Percentiles rank a stretch among this genome's conserved stretches.
Conservation (phyloP, 2,888 invertebrate genomes). For the Rotaria magnacalcarata region DNA sequence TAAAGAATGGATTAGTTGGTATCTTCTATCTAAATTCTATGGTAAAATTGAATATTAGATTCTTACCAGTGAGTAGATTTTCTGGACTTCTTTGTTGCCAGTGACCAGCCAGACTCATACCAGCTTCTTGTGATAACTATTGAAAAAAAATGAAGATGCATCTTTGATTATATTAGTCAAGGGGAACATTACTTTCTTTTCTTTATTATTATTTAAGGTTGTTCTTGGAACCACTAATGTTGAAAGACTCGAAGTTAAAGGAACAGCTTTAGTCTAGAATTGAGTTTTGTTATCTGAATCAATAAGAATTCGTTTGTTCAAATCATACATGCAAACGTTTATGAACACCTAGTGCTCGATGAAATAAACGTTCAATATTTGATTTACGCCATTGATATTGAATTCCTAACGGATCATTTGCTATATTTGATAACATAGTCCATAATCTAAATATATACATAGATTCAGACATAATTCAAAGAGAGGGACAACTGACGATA, state of each 20-base stretch:
- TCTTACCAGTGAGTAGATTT: constrained; percentile 11
- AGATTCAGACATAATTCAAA: not conserved
- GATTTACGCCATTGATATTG: constrained; percentile 30
- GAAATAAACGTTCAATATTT: constrained; percentile 24
- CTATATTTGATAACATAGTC: not conserved
- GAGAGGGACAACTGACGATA: not conserved
- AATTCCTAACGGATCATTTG: constrained; percentile 27
- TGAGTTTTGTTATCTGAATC: not conserved
- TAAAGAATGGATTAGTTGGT: not conserved
- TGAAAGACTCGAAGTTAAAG: not conserved
- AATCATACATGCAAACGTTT: not conserved
- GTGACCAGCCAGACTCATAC: not conserved
- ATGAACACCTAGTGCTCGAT: not conserved
- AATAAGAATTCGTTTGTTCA: not conserved
- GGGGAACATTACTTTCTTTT: not conserved
- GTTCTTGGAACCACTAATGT: not conserved
- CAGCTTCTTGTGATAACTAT: not conserved
- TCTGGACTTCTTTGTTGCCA: not conserved
- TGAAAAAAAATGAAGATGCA: not conserved
- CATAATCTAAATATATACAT: not conserved
- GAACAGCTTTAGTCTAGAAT: not conserved
- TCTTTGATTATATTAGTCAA: not conserved
- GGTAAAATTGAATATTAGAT: not conserved
- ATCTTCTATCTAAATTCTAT: not conserved
- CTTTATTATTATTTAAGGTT: not conserved